Base-by-base conservation (phyloP, 2,888 invertebrate species). In the Thereva unica region DNA sequence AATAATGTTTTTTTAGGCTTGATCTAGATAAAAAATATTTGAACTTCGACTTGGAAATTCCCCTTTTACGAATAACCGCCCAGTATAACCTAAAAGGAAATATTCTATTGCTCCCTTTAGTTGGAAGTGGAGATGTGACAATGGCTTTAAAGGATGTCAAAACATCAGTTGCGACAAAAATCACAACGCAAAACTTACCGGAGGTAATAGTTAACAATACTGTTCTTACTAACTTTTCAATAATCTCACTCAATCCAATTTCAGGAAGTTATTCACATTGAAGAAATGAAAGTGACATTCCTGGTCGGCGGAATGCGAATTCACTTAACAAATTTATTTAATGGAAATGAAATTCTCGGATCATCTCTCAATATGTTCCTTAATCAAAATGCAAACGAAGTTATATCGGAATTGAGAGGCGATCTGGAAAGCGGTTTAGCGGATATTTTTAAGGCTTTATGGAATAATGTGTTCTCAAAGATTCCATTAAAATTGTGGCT, bases 331-430 rank as follows among this genome's bases (percentile, higher is more conserved):
- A 86, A 86, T 76, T 79, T 87, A 7, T 87, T 87, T 75, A 86
- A 86, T 74, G 87, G 87, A 54, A 87, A 87, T 73, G 83, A 85
- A 75, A 81, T 86, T 68, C 77, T 87, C 71, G 85, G 85, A 1
- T 80, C 83, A 63, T 85, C 86, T 0, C 83, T 86, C 9, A 86
- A 86, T 71, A 77, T 80, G 3, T 86, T 86, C 73, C 75, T 86
- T 0, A 86, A 86, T 76, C 84, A 85, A 74, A 85, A 86, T 74
- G 83, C 84, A 3, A 78, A 83, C 67, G 85, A 86, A 71, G 84
- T 86, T n/a, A 82, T 86, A n/a, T 75, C 79, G 1, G 86, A 86
- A 74, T 73, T 86, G 54, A 80, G 84, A 63, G 84, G 85, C 23
- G 85, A 84, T 71, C 78, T 86, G 55, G 84, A 84, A 47, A 78